Base-by-base conservation (phyloP, 2,113 vertebrate species). In the Drymodes brunneopygia region DNA sequence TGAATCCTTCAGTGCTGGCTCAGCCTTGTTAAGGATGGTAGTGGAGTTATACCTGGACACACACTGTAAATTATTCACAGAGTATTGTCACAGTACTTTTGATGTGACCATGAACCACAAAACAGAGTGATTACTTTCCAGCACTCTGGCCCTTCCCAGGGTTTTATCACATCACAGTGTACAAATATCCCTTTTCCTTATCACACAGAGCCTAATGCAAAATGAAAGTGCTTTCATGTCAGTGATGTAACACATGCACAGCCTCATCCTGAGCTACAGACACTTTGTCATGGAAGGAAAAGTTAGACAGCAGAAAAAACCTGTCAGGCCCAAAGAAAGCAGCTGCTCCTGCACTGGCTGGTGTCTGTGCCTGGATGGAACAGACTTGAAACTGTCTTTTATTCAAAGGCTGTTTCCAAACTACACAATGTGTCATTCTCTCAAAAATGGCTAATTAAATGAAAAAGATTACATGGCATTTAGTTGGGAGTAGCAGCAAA, bases 151-250 rank as follows among this genome's bases (percentile, higher is more conserved):
- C 42, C 22, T 74, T 93, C 77, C 56, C n/a, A 89, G n/a, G 14
- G 18, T 71, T 79, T 77, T 85, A 81, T 14, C 56, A 36, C 19
- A 67, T 51, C 29, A 53, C 14, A 36, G 2, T 3, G 5, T 29
- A 6, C 20, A 71, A 18, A 7, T 13, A 84, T 54, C 22, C 29
- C 19, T 66, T 67, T 36, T 31, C 17, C 50, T 72, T 58, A 81
- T 57, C 3, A 8, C 15, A 54, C 7, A 0, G 0, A 66, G 53
- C 21, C 57, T 28, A 78, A 56, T 1, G 5, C 20, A 79, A 58
- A 91, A 71, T 19, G 3, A 24, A 71, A 35, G 31, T 16, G 17
- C 38, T 71, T 92, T 86, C 69, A 22, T 19, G 0, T 20, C 54
- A 54, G 33, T 44, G 14, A 33, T 57, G 0, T 25, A 67, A 42